Percentiles rank a stretch among this genome's conserved stretches.
These are phyloP conservation scores for Diabrotica virgifera DNA, from an alignment of 1,140 invertebrate genomes.

Conservation along the genomic window DNA sequence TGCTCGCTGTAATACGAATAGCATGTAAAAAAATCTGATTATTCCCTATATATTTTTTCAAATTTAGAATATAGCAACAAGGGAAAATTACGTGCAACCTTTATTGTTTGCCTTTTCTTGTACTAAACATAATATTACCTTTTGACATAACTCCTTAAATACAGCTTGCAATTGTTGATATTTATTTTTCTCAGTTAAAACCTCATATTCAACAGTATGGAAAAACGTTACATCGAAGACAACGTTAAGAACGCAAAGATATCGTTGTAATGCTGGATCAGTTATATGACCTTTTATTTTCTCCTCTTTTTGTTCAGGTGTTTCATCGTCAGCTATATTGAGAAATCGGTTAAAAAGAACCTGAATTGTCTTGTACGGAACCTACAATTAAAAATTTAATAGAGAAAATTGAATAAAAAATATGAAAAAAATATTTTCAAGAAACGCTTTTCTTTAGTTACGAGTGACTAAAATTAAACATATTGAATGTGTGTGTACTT, in stretches of 20 bases:
- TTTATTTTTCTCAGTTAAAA: slow-evolving; percentile 38
- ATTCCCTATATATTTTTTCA: too few species aligned
- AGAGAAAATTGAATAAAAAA: too few species aligned
- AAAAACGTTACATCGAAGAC: slow-evolving; percentile 56
- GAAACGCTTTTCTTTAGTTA: too few species aligned
- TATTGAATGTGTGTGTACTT: too few species aligned
- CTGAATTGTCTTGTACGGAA: slow-evolving; percentile 48
- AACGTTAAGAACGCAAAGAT: slow-evolving; percentile 44
- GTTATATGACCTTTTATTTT: neutral
- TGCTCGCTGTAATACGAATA: too few species aligned
- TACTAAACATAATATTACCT: too few species aligned
- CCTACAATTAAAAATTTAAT: slow-evolving; percentile 38
- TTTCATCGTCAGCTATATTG: slow-evolving; percentile 43
- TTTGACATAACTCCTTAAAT: slow-evolving; percentile 44
- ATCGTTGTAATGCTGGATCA: neutral
- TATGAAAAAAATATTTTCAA: too few species aligned
- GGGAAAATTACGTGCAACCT: too few species aligned
- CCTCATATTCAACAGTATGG: slow-evolving; percentile 42
- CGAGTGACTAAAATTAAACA: too few species aligned
- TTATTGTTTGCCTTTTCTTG: too few species aligned
- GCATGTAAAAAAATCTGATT: too few species aligned
- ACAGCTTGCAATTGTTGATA: slow-evolving; percentile 46
- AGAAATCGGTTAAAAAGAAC: slow-evolving; percentile 50
- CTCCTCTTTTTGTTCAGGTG: slow-evolving; percentile 44
- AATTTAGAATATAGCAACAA: too few species aligned